Evolutionary conservation across 2,888 invertebrate species (phyloP).

Genomic region (Apodemia mormo): DNA sequence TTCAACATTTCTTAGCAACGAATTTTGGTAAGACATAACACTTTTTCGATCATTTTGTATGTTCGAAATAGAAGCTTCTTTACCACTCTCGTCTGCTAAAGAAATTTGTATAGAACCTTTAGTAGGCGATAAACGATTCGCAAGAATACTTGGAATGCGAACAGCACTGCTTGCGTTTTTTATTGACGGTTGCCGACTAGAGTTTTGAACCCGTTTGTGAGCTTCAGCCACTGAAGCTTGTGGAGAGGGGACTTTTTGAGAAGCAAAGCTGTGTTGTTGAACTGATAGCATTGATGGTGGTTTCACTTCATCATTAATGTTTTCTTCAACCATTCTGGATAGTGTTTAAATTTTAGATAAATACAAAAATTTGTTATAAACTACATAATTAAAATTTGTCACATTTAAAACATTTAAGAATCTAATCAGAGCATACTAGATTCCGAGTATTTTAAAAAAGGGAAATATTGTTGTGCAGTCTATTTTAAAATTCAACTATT

Average conservation of each 20-base stretch:
- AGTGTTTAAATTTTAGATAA: conserved; percentile 16
- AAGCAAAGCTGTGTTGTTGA: conserved; percentile 33
- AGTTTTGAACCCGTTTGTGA: background rate
- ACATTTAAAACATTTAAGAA: conserved; percentile 11
- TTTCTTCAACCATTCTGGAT: conserved; percentile 39
- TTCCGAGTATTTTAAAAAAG: conserved; percentile 23
- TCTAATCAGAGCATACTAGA: conserved; percentile 56
- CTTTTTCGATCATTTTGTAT: conserved; percentile 3
- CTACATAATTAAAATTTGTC: conserved; percentile 9
- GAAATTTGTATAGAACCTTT: conserved; percentile 31
- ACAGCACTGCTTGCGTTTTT: conserved; percentile 17
- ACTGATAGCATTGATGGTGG: conserved; percentile 26
- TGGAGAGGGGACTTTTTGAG: conserved; percentile 28
- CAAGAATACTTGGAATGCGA: conserved; percentile 18
- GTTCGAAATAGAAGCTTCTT: conserved; percentile 8
- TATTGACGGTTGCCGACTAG: background rate
- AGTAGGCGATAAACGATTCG: conserved; percentile 22
- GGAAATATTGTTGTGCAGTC: background rate
- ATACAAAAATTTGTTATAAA: background rate
- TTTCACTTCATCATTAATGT: conserved; percentile 25
- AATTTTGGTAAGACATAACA: background rate
- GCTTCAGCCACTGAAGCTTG: background rate
- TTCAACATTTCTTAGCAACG: conserved; percentile 14
- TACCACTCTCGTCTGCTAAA: conserved; percentile 28
- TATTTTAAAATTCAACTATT: no score